Base-by-base conservation (phyloP, 2,113 vertebrate species). In the Cromileptes altivelis region DNA sequence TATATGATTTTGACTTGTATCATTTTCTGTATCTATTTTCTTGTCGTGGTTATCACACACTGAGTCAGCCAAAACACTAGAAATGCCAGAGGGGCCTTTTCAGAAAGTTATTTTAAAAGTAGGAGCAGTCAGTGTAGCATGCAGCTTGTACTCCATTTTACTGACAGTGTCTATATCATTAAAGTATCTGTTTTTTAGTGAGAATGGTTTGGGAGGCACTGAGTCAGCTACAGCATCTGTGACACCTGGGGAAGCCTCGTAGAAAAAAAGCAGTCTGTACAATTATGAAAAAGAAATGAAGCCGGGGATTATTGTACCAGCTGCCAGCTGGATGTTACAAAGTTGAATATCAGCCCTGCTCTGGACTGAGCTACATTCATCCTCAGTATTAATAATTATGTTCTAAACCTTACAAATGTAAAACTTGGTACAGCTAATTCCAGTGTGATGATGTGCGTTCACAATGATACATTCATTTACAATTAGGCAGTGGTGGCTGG, bases 31-130 rank as follows among this genome's bases (percentile, higher is more conserved):
- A 42, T 80, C 53, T 50, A 47, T 63, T 77, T 57, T 81, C 15
- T n/a, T 19, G 8, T 52, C 4, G 25, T 63, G 62, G 63, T 69
- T 70, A 50, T 82, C 45, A 72, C 74, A 76, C 85, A 37, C 61
- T 56, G 86, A 82, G 40, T 85, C 80, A 77, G 77, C 70, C 70
- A 61, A 55, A 85, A 30, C 42, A 40, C 13, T 3, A 21, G 27
- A n/a, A 9, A 37, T 61, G 42, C 67, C 33, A 23, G 47, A 82
- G 60, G 49, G 65, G 14, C 8, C 19, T 21, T 68, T 56, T 63
- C 56, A 69, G 3, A 52, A 5, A 65, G 53, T 19, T 76, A 18
- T 70, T 45, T 78, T 68, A 57, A 63, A 82, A 40, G 33, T 14
- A 56, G 60, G 42, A n/a, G 27, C 14, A 74, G 57, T 64, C 42